Base-by-base conservation (phyloP, 2,888 invertebrate genomes). In the Stenodera caucasica region DNA sequence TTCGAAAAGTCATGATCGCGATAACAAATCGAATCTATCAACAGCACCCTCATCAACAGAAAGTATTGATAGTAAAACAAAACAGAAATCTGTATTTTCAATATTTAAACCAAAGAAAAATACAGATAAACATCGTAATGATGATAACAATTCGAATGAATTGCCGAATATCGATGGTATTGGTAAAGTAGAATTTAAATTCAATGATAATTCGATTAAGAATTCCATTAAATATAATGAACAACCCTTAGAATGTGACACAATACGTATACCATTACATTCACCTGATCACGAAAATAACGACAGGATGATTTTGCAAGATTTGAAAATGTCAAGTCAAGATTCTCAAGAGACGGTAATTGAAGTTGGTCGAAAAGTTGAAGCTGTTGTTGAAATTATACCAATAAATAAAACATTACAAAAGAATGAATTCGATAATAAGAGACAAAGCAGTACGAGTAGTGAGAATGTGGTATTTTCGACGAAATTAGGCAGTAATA, bases 191-290 rank as follows among this genome's bases (percentile, higher is more conserved):
- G 77, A 78, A 63, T 77, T 77, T 66, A 75, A 76, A 63, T 76
- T 76, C 65, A 75, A 75, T 59, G 72, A 76, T 2, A 67, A 65
- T 61, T 51, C 60, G 11, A 61, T 54, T 14, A 66, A 60, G 45
- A 65, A 59, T 32, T 63, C 63, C 26, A 72, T 70, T 45, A 83
- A 85, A 65, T 87, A 88, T 75, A 87, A 88, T 73, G 89, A 89
- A 68, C 84, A 85, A 51, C 83, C 87, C 0, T 80, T 84, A 37
- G 86, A 88, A 69, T 88, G 87, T 0, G 82, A 82, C 52, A 83
- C 85, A 57, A 88, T 91, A 56, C 86, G 89, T 66, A 90, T 91
- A 70, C 90, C 90, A 0, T 77, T 91, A 59, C 89, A 88, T 65
- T 90, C 90, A n/a, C 90, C 90, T 3, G 88, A 88, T 0, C 88